These are phyloP conservation scores for Operophtera brumata DNA, from an alignment of 2,888 invertebrate genomes.

Conservation along the genomic window DNA sequence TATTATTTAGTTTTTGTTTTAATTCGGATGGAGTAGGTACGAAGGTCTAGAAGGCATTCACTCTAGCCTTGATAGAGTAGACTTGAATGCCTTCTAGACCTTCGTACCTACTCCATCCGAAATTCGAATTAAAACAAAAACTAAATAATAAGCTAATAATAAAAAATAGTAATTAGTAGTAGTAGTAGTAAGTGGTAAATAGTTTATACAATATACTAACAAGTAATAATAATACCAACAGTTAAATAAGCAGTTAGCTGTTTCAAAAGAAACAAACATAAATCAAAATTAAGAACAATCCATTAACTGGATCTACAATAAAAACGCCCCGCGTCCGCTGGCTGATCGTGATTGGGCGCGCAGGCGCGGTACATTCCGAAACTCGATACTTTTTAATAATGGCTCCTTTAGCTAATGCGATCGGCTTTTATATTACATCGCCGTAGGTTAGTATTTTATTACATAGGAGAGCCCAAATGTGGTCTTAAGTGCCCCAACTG, in stretches of 20 bases:
- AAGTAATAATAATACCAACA: no score
- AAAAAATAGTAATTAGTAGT: no score
- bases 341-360: constrained; percentile 64
- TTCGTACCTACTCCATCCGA: no score
- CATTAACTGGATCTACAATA: constrained; percentile 73
- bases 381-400: constrained; percentile 81
- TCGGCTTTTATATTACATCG: constrained; percentile 72
- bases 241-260: constrained; percentile 20
- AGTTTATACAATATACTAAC: no score
- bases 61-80: no score
- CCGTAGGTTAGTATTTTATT: constrained; percentile 74
- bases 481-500: constrained; percentile 59
- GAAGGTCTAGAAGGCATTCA: no score
- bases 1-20: no score
- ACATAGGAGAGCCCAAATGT: constrained; percentile 64
- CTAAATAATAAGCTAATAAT: no score
- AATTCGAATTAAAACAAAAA: no score
- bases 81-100: no score
- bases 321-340: constrained; percentile 56
- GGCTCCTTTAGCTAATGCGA: constrained; percentile 79
- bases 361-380: constrained; percentile 66
- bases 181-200: no score
- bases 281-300: constrained; percentile 79
- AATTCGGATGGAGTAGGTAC: no score
- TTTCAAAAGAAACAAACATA: constrained; percentile 59